Conservation (phyloP, 1,140 invertebrate species). For the Andricus grossulariae region DNA sequence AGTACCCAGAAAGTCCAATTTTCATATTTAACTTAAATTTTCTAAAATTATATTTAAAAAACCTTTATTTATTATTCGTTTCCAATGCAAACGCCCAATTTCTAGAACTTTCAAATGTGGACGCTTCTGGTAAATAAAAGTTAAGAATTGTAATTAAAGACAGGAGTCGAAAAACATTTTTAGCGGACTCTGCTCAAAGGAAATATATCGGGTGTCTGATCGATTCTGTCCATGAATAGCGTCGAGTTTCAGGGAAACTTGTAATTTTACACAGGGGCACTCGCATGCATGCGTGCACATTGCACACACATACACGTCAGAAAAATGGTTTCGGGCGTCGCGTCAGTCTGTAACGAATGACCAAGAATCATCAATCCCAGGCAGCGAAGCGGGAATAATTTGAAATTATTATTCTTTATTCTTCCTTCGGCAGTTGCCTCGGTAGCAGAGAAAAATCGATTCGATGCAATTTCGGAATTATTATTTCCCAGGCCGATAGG, state of each 20-base stretch:
- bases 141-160: too few species aligned
- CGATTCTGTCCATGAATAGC: conserved; percentile 21
- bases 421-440: conserved; percentile 16
- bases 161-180: too few species aligned
- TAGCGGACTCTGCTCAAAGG: background rate
- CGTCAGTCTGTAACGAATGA: conserved; percentile 48
- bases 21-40: background rate
- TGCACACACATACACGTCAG: conserved; percentile 6
- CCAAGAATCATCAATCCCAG: conserved; percentile 60
- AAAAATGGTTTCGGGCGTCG: conserved; percentile 48
- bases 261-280: conserved; percentile 19
- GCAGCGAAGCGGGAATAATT: conserved; percentile 60
- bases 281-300: conserved; percentile 26
- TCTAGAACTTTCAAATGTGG: too few species aligned
- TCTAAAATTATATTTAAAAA: background rate
- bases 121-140: too few species aligned
- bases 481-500: conserved; percentile 24
- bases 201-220: conserved; percentile 8
- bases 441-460: conserved; percentile 48
- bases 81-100: too few species aligned
- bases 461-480: conserved; percentile 46
- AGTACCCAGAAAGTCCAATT: background rate
- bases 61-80: background rate
- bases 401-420: conserved; percentile 61
- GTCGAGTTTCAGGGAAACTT: conserved; percentile 30